Conservation (phyloP, 1,140 invertebrate genomes). For the Globodera rostochiensis region DNA sequence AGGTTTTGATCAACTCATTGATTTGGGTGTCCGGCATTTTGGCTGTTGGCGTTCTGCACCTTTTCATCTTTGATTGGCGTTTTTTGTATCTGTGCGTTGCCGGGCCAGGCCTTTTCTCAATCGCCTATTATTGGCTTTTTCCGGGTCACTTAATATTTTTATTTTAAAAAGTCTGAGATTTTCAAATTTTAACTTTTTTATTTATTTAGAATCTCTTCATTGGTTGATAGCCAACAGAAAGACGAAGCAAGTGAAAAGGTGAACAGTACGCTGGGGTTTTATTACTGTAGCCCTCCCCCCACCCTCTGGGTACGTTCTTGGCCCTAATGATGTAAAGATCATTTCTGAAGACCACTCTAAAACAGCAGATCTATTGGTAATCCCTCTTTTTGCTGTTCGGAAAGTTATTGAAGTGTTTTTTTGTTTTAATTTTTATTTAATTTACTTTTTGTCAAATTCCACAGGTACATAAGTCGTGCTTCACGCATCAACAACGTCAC, state of each 20-base stretch:
- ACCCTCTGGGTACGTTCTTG: too few relatives aligned
- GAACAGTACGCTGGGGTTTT: slow-evolving; percentile 7
- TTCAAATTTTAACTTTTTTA: slow-evolving; percentile 25
- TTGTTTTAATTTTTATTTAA: neutral
- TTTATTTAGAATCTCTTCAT: slow-evolving; percentile 48
- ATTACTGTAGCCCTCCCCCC: too few relatives aligned
- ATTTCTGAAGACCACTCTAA: too few relatives aligned
- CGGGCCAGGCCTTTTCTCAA: slow-evolving; percentile 40
- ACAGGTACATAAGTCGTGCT: slow-evolving; percentile 34
- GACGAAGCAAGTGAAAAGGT: slow-evolving; percentile 40
- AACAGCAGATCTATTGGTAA: neutral
- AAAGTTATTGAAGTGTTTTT: neutral
- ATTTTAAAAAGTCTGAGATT: too few relatives aligned
- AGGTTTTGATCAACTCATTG: slow-evolving; percentile 37
- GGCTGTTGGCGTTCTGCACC: slow-evolving; percentile 47
- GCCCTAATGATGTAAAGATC: too few relatives aligned
- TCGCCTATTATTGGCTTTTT: slow-evolving; percentile 50
- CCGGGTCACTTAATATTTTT: slow-evolving; percentile 1
- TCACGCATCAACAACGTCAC: slow-evolving; percentile 41
- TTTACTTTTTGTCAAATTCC: neutral
- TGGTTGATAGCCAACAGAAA: slow-evolving; percentile 52
- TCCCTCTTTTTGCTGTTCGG: slow-evolving; percentile 12
- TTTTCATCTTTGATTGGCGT: slow-evolving; percentile 49
- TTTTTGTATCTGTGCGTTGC: slow-evolving; percentile 42
- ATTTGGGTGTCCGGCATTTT: slow-evolving; percentile 52